phyloP scores from a whole-genome alignment of 2,888 invertebrate species.

The Pharmacophagus antenor region DNA sequence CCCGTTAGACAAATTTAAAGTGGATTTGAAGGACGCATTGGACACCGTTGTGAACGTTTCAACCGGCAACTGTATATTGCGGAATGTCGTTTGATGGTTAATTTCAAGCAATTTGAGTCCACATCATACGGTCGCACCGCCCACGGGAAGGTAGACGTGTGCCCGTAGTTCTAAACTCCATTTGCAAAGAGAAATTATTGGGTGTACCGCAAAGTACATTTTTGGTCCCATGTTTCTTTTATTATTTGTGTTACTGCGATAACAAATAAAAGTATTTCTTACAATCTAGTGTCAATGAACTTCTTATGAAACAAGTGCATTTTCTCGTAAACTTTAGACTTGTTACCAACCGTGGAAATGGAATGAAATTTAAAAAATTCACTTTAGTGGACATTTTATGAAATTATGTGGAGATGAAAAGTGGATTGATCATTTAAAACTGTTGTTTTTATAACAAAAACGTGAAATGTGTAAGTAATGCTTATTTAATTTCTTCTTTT shows the following conservation, averaged over 20 bases:
- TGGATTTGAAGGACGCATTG: slow-evolving; percentile 53
- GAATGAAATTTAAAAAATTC: neutral
- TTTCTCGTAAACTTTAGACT: slow-evolving; percentile 41
- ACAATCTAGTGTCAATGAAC: slow-evolving; percentile 42
- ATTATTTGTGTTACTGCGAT: slow-evolving; percentile 27
- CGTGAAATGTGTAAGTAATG: slow-evolving; percentile 65
- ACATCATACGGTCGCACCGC: slow-evolving; percentile 74
- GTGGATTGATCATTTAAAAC: slow-evolving; percentile 14
- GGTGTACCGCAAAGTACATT: slow-evolving; percentile 51
- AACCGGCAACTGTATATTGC: slow-evolving; percentile 30
- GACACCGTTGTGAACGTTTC: slow-evolving; percentile 42
- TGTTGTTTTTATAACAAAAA: neutral
- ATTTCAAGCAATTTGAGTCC: slow-evolving; percentile 52
- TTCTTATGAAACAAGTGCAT: slow-evolving; percentile 33
- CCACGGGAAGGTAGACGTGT: slow-evolving; percentile 71
- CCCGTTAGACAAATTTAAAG: slow-evolving; percentile 22
- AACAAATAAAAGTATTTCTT: slow-evolving; percentile 33
- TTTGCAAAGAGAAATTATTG: slow-evolving; percentile 50
- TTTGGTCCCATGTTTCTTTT: slow-evolving; percentile 45
- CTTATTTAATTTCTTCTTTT: slow-evolving; percentile 4
- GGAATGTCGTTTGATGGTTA: slow-evolving; percentile 55
- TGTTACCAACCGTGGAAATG: slow-evolving; percentile 3
- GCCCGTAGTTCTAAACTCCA: slow-evolving; percentile 49
- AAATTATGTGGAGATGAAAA: slow-evolving; percentile 10
- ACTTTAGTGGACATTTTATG: slow-evolving; percentile 10